These are phyloP conservation scores for Melanotaenia parkinsoni DNA, from an alignment of 2,797 vertebrate species.

Conservation along the genomic window DNA sequence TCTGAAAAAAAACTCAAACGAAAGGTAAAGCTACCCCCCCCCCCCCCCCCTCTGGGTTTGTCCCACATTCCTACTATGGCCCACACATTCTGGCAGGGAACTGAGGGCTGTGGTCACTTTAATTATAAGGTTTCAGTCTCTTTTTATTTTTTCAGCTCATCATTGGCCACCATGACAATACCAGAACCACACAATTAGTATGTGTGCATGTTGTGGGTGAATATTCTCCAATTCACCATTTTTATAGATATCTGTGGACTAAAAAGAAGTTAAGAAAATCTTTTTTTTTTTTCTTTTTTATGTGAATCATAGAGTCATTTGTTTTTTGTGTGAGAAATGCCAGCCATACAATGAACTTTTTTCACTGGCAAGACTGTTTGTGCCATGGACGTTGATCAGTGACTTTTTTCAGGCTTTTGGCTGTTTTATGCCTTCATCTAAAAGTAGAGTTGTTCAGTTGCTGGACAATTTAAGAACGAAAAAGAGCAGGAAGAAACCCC, in stretches of 20 bases:
- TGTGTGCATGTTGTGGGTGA: constrained; percentile 39
- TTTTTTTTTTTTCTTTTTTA: neutral
- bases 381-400: neutral
- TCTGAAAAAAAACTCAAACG: constrained; percentile 13
- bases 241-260: constrained; percentile 1
- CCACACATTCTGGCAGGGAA: constrained; percentile 54
- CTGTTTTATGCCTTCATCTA: constrained; percentile 5
- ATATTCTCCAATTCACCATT: neutral
- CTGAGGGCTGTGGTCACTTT: constrained; percentile 45
- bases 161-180: constrained; percentile 32
- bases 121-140: constrained; percentile 45
- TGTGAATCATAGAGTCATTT: neutral
- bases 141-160: constrained; percentile 33
- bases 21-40: constrained; percentile 31
- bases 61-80: constrained; percentile 65
- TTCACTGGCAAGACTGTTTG: constrained; percentile 1
- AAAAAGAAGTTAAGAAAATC: neutral
- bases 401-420: neutral
- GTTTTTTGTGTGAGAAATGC: constrained; percentile 19
- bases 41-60: constrained; percentile 33
- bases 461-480: constrained; percentile 3
- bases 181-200: constrained; percentile 61
- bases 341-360: constrained; percentile 3
- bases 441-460: neutral
- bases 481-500: neutral